A percentile compares a stretch with the other conserved stretches of the same genome.
These are phyloP conservation scores for Procambarus clarkii DNA, from an alignment of 1,140 invertebrate genomes.

Conservation along the genomic window DNA sequence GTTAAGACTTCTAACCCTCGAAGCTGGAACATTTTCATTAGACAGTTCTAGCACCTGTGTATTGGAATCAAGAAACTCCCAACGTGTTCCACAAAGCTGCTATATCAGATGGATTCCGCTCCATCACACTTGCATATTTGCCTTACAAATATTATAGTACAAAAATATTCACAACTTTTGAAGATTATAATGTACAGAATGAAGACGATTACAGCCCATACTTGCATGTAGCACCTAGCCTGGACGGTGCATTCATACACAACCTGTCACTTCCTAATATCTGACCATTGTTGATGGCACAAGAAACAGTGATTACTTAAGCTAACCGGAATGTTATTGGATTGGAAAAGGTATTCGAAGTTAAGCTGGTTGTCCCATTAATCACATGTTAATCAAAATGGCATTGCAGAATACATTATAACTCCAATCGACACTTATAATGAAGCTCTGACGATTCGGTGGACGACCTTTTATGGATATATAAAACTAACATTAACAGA, in stretches of 20 bases:
- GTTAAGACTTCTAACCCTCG: too few relatives aligned
- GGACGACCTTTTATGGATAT: too few relatives aligned
- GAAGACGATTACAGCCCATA: not conserved
- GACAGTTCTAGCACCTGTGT: not conserved
- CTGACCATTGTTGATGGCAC: not conserved
- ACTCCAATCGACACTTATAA: not conserved
- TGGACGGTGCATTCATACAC: not conserved
- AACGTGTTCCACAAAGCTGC: not conserved
- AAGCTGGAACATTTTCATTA: not conserved
- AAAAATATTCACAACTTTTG: not conserved
- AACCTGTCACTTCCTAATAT: not conserved
- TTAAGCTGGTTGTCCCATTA: not conserved
- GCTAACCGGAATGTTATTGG: not conserved
- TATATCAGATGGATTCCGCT: not conserved
- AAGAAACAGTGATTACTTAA: not conserved
- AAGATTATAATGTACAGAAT: not conserved
- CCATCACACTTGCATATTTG: not conserved
- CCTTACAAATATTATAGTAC: not conserved
- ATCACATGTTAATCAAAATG: not conserved
- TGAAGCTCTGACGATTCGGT: not conserved
- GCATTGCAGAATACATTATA: not conserved
- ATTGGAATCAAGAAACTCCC: not conserved
- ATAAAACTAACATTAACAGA: not conserved
- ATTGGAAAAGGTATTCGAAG: not conserved
- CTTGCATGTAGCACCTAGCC: not conserved